Percentiles rank a stretch among this genome's conserved stretches.
Conservation (phyloP, 2,797 vertebrate genomes). For the Hylomyscus alleni region DNA sequence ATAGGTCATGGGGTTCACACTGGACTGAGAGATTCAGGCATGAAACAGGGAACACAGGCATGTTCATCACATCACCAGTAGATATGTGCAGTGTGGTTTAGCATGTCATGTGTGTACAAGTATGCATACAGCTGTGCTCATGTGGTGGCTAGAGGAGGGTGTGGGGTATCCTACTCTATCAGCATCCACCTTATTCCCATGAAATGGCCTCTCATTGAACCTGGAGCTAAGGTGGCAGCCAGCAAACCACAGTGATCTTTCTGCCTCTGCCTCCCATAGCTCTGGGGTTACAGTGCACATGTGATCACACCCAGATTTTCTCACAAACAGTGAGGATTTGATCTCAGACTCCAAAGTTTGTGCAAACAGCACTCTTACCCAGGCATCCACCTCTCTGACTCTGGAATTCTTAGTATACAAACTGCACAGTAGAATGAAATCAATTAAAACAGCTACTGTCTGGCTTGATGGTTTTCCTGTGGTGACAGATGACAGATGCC, state of each 20-base stretch:
- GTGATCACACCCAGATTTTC: neutral
- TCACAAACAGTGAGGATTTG: neutral
- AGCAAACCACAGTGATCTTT: too few species aligned
- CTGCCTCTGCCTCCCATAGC: neutral
- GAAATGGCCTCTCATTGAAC: neutral
- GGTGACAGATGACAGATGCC: neutral
- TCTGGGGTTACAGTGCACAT: neutral
- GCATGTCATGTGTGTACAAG: neutral
- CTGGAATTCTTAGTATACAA: conserved; percentile 41
- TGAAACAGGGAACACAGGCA: neutral
- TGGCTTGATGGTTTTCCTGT: conserved; percentile 50
- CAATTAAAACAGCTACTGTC: conserved; percentile 14
- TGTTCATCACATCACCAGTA: neutral
- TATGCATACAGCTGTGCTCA: neutral
- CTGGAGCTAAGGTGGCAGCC: neutral
- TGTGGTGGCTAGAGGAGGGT: too few species aligned
- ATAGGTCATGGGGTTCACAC: neutral
- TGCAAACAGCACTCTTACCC: neutral
- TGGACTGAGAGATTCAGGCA: neutral
- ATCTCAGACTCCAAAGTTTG: neutral
- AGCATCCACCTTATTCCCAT: neutral
- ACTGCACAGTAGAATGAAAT: conserved; percentile 50
- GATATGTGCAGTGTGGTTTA: neutral
- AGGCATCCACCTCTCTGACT: neutral
- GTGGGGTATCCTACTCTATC: neutral